Evolutionary conservation across 2,888 invertebrate genomes (phyloP), one percentile per base, ranked within the genome.

Genomic region (Hirtodrosophila duncani): DNA sequence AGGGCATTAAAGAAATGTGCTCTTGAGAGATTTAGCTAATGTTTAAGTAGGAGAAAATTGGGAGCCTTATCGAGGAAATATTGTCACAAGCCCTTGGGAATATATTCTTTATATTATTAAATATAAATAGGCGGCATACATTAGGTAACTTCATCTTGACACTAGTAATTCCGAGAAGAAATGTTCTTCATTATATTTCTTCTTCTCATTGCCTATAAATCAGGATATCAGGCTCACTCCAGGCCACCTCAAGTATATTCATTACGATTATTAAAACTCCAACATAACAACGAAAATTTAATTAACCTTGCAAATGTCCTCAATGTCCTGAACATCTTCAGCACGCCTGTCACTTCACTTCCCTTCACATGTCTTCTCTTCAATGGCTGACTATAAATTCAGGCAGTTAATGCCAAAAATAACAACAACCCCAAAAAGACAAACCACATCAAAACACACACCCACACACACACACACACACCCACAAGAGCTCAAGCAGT

Each of bases 201-300:
- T 16, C 14, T 21, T 7, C 9, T 38, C 3, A 34, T 11, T 23
- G 9, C 21, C n/a, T 10, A 53, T 67, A 60, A 63, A 66, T 66
- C 42, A 67, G 38, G 17, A 29, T 23, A 9, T 24, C 18, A 36
- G 14, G 13, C 7, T 30, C n/a, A 17, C 10, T 36, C 30, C 33
- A n/a, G 26, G 26, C 42, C 13, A 17, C 27, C 20, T 29, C 26
- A 39, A 48, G 56, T 11, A 48, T 43, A 67, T 55, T 57, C 57
- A 68, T 70, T 55, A 63, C 49, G 60, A 39, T 27, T 29, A 57
- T 63, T 63, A 57, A 51, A 55, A 57, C 46, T 44, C 53, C n/a
- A 42, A 24, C 43, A 63, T 67, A 41, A 18, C 43, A 63, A 63
- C 44, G 27, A 57, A 70, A n/a, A n/a, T 67, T 68, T 57, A 67